Conservation (phyloP, 2,797 vertebrate species). For the Carapus acus region DNA sequence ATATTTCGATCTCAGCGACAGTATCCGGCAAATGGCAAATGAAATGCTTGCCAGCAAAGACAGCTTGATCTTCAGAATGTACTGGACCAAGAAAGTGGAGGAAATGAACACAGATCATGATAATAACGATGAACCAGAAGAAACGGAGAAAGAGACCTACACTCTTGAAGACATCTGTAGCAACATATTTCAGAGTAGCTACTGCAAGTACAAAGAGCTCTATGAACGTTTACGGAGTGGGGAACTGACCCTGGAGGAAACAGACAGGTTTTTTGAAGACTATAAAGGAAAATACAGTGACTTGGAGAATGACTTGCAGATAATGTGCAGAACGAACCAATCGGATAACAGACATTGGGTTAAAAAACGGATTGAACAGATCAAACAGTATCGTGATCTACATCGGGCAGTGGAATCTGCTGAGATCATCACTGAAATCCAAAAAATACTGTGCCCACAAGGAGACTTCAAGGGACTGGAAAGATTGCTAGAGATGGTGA, state of each 20-base stretch:
- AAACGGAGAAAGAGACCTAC: slow-evolving; percentile 20
- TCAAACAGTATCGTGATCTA: slow-evolving; percentile 30
- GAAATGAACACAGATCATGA: slow-evolving; percentile 21
- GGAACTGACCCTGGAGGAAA: slow-evolving; percentile 29
- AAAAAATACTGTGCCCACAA: slow-evolving; percentile 25
- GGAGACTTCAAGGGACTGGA: slow-evolving; percentile 25
- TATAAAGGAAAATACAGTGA: slow-evolving; percentile 16
- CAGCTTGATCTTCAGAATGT: slow-evolving; percentile 35
- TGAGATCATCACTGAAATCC: slow-evolving; percentile 29
- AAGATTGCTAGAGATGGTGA: slow-evolving; percentile 26
- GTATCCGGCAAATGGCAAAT: slow-evolving; percentile 29
- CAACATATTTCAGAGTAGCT: slow-evolving; percentile 36
- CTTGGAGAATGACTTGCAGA: slow-evolving; percentile 16
- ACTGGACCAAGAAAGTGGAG: slow-evolving; percentile 29
- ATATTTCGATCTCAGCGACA: slow-evolving; percentile 32
- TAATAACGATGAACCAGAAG: slow-evolving; percentile 18
- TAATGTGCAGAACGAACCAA: slow-evolving; percentile 32
- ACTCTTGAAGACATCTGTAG: slow-evolving; percentile 31
- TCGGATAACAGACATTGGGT: slow-evolving; percentile 26
- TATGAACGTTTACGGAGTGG: slow-evolving; percentile 29
- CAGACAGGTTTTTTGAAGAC: slow-evolving; percentile 25
- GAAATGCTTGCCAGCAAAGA: slow-evolving; percentile 22
- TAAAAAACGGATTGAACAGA: slow-evolving; percentile 6
- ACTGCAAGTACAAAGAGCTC: slow-evolving; percentile 5
- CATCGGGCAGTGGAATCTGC: slow-evolving; percentile 27